A percentile compares a stretch with the other conserved stretches of the same genome.
Conservation (phyloP, 2,113 vertebrate genomes). For the Tamias sibiricus region DNA sequence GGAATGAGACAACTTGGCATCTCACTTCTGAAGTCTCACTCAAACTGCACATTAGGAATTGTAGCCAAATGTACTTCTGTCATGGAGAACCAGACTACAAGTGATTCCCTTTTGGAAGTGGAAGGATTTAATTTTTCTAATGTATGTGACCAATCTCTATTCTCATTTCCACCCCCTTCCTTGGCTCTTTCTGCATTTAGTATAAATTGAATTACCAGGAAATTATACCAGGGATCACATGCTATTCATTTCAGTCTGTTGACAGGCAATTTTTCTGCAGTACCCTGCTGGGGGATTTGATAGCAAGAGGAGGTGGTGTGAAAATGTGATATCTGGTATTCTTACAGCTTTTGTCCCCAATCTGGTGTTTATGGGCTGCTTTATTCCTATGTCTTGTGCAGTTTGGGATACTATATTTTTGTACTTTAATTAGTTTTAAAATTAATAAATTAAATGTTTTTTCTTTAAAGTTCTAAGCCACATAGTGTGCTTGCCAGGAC, state of each 20-base stretch:
- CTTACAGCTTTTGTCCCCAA: constrained; percentile 66
- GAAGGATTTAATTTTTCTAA: constrained; percentile 65
- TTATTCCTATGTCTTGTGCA: constrained; percentile 42
- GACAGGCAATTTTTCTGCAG: constrained; percentile 72
- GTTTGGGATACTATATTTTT: constrained; percentile 64
- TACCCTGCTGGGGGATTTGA: constrained; percentile 74
- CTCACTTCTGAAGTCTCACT: background rate
- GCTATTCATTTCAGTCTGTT: constrained; percentile 69
- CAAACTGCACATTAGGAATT: background rate
- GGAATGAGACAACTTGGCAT: background rate
- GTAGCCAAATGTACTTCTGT: background rate
- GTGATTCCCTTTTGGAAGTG: constrained; percentile 21
- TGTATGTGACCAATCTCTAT: background rate
- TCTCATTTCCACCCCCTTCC: background rate
- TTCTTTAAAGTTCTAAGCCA: constrained; percentile 45
- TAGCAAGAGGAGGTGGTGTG: constrained; percentile 66
- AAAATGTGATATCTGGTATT: constrained; percentile 68
- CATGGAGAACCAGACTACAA: background rate
- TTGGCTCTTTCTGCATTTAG: constrained; percentile 50
- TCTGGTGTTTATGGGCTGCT: constrained; percentile 71
- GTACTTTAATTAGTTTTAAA: constrained; percentile 68
- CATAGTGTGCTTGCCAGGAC: constrained; percentile 7
- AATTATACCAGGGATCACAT: constrained; percentile 63
- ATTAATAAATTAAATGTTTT: constrained; percentile 65
- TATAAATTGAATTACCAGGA: constrained; percentile 60